phyloP scores from a whole-genome alignment of 2,888 invertebrate genomes.

The Aspidapion aeneum region DNA sequence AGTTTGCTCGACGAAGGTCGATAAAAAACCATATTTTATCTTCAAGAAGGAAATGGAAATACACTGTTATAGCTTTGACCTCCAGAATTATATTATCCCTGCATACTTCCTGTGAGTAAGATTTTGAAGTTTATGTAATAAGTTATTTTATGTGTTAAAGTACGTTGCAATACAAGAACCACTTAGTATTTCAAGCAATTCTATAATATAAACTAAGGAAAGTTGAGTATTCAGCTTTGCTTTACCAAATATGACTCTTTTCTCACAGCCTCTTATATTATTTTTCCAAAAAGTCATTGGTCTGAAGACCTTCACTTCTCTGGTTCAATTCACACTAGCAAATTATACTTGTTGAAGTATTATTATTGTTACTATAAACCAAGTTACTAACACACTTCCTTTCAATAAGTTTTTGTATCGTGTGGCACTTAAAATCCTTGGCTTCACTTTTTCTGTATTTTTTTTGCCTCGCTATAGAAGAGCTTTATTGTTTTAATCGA shows the following conservation, averaged over 20 bases:
- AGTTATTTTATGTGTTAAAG: not conserved
- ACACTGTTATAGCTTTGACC: not conserved
- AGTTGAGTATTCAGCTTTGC: not conserved
- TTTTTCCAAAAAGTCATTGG: too few relatives aligned
- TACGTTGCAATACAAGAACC: not conserved
- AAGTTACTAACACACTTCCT: too few relatives aligned
- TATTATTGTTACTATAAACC: too few relatives aligned
- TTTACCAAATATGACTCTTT: too few relatives aligned
- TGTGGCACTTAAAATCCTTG: not conserved
- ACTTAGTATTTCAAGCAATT: too few relatives aligned
- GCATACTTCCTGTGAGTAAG: not conserved
- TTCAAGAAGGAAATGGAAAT: not conserved
- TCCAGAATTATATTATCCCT: not conserved
- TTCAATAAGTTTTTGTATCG: not conserved
- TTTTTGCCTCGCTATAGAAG: not conserved
- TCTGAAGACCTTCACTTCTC: too few relatives aligned
- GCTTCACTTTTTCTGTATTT: not conserved
- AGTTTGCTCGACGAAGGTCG: not conserved
- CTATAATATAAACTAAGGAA: not conserved
- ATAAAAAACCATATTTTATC: not conserved
- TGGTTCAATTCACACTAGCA: too few relatives aligned
- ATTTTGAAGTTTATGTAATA: not conserved
- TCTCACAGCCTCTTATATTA: too few relatives aligned
- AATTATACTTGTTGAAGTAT: too few relatives aligned
- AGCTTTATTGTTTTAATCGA: not conserved